Percentiles rank a stretch among this genome's conserved stretches.
Evolutionary conservation across 2,888 invertebrate species (phyloP).

Genomic region (Helobdella robusta): DNA sequence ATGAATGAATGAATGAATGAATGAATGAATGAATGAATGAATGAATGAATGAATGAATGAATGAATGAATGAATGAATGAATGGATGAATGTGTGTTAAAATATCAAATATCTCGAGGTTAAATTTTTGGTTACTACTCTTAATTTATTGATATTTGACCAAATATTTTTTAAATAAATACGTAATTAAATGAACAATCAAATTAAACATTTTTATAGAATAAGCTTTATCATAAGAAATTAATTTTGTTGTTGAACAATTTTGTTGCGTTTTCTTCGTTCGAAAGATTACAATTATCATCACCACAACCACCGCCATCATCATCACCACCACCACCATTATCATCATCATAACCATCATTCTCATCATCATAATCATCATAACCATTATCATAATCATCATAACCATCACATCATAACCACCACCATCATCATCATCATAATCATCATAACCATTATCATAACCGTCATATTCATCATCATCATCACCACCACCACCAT

Average conservation of each 20-base stretch:
- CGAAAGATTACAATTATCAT: not conserved
- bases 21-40: conserved; percentile 15
- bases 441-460: not conserved
- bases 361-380: not conserved
- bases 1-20: conserved; percentile 11
- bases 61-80: conserved; percentile 15
- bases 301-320: not conserved
- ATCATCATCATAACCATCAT: conserved; percentile 8
- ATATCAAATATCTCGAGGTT: too few relatives aligned
- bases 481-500: not conserved
- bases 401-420: conserved; percentile 1
- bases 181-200: too few relatives aligned
- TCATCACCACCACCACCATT: conserved; percentile 5
- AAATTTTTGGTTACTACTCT: too few relatives aligned
- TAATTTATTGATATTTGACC: too few relatives aligned
- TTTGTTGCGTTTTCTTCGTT: too few relatives aligned
- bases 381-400: not conserved
- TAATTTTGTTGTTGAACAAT: too few relatives aligned
- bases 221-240: too few relatives aligned
- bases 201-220: too few relatives aligned
- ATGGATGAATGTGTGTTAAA: not conserved
- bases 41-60: conserved; percentile 15
- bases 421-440: not conserved
- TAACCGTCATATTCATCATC: not conserved
- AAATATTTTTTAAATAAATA: too few relatives aligned